A percentile compares a stretch with the other conserved stretches of the same genome.
Conservation (phyloP, 1,140 invertebrate genomes). For the Phortica variegata region DNA sequence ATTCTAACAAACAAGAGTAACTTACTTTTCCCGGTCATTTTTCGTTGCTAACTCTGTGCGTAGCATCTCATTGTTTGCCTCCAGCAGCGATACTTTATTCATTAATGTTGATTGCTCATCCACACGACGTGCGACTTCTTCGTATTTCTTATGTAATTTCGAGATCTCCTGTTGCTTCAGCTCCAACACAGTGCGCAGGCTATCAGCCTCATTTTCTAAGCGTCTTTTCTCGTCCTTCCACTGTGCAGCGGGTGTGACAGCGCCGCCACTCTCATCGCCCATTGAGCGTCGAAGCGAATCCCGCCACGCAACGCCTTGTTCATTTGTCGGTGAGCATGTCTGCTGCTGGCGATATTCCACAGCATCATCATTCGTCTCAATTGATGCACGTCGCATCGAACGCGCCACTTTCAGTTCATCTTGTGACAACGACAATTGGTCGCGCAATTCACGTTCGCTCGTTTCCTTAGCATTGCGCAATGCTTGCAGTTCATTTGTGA, state of each 20-base stretch:
- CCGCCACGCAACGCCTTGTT: no score
- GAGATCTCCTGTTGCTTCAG: conserved; percentile 73
- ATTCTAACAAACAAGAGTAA: conserved; percentile 8
- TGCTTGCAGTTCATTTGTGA: conserved; percentile 39
- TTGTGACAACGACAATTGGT: conserved; percentile 41
- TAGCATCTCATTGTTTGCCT: conserved; percentile 70
- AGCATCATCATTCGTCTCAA: no score
- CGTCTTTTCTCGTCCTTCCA: conserved; percentile 54
- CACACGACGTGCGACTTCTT: conserved; percentile 61
- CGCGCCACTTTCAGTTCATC: conserved; percentile 53
- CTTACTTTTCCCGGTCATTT: conserved; percentile 62
- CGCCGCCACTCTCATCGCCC: no score
- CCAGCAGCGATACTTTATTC: conserved; percentile 61
- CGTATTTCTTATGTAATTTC: conserved; percentile 67
- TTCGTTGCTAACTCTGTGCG: conserved; percentile 67
- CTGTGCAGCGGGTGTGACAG: no score
- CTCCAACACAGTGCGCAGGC: conserved; percentile 73
- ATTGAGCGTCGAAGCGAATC: no score
- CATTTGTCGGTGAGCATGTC: conserved; percentile 18
- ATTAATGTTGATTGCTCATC: conserved; percentile 62
- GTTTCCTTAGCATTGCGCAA: conserved; percentile 29
- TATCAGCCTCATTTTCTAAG: conserved; percentile 69
- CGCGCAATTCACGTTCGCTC: conserved; percentile 40
- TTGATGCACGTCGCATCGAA: conserved; percentile 27
- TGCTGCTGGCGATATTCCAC: no score